These are phyloP conservation scores for Ostrea denselamellosa DNA, from an alignment of 1,140 invertebrate species.

Conservation along the genomic window DNA sequence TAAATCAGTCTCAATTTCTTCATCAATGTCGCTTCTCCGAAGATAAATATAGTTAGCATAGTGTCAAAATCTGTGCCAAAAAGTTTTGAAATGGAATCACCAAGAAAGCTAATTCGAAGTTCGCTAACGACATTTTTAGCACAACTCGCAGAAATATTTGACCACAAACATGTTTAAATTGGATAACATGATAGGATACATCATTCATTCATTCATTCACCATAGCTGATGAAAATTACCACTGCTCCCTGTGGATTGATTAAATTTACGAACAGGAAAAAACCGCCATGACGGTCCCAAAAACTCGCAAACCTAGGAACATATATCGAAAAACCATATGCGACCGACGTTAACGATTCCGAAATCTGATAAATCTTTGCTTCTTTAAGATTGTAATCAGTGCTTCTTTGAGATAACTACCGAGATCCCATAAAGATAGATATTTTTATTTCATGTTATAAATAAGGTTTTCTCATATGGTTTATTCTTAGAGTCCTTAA, in stretches of 20 bases:
- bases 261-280: constrained; percentile 31
- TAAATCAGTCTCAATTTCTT: constrained; percentile 29
- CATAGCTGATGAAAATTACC: constrained; percentile 13
- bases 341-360: constrained; percentile 33
- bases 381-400: constrained; percentile 29
- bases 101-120: neutral
- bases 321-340: constrained; percentile 33
- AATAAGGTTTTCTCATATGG: constrained; percentile 27
- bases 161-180: constrained; percentile 26
- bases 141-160: neutral
- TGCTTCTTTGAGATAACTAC: constrained; percentile 22
- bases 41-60: constrained; percentile 32
- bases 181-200: constrained; percentile 7
- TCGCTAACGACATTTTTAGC: neutral
- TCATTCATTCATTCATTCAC: neutral
- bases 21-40: constrained; percentile 3
- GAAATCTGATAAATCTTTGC: constrained; percentile 37
- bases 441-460: constrained; percentile 36
- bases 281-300: constrained; percentile 11
- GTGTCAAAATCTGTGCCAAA: constrained; percentile 13
- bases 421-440: constrained; percentile 30
- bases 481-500: neutral
- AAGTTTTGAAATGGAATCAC: neutral
- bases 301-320: constrained; percentile 7
- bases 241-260: constrained; percentile 23